Evolutionary conservation across 2,113 vertebrate species (phyloP).

Genomic region (Panthera tigris): DNA sequence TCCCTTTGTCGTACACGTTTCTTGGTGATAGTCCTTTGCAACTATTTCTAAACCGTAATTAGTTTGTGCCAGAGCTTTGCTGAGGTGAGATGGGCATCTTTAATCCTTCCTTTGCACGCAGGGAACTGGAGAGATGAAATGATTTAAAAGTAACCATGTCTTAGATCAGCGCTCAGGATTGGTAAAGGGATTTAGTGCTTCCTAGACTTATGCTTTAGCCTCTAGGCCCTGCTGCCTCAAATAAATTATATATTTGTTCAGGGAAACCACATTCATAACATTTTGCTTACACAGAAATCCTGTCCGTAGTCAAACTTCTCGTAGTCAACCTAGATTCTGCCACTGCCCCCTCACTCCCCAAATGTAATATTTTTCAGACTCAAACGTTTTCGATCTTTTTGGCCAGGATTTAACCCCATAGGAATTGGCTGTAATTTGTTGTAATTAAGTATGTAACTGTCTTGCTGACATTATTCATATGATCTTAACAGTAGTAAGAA

Average conservation of each 20-base stretch:
- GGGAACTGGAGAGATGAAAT: constrained; percentile 16
- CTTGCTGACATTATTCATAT: not conserved
- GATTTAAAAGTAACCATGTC: constrained; percentile 42
- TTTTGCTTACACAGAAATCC: constrained; percentile 37
- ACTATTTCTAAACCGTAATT: constrained; percentile 32
- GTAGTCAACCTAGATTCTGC: not conserved
- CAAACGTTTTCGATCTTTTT: not conserved
- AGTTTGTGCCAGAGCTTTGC: constrained; percentile 47
- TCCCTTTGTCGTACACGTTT: not conserved
- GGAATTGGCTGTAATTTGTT: not conserved
- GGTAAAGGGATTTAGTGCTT: constrained; percentile 56
- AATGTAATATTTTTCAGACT: not conserved
- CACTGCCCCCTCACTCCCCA: not conserved
- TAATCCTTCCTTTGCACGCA: constrained; percentile 25
- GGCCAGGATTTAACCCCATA: not conserved
- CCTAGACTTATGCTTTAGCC: not conserved
- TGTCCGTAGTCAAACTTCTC: not conserved
- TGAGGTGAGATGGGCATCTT: not conserved
- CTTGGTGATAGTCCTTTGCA: not conserved
- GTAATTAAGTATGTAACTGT: not conserved
- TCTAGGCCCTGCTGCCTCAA: not conserved
- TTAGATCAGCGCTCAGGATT: constrained; percentile 42
- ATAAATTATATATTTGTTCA: constrained; percentile 24
- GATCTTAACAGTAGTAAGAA: constrained; percentile 25
- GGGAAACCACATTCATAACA: constrained; percentile 3